phyloP scores from a whole-genome alignment of 2,797 vertebrate species.

The Synanceia verrucosa region DNA sequence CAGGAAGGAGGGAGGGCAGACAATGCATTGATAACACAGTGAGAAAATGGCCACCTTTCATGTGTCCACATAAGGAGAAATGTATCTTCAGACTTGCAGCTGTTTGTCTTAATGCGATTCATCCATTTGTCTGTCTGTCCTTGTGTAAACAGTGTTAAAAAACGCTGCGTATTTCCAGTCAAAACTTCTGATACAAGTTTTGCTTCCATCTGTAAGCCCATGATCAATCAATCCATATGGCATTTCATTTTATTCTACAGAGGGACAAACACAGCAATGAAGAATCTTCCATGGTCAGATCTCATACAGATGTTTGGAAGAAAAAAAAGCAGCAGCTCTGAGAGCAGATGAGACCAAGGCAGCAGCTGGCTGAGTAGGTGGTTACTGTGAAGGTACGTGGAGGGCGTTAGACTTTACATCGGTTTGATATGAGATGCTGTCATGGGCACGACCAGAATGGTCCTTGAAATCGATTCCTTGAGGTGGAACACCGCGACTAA shows the following conservation, averaged over 20 bases:
- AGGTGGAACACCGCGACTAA: constrained; percentile 42
- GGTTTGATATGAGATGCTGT: constrained; percentile 44
- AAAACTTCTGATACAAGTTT: not conserved
- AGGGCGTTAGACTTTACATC: constrained; percentile 16
- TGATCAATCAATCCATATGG: not conserved
- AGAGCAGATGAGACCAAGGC: constrained; percentile 19
- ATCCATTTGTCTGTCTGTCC: not conserved
- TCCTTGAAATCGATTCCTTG: constrained; percentile 50
- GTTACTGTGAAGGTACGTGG: constrained; percentile 18
- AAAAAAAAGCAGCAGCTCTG: constrained; percentile 2
- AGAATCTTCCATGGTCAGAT: not conserved
- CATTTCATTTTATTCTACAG: not conserved
- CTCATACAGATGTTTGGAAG: constrained; percentile 14
- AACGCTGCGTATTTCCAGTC: not conserved
- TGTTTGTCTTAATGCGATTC: constrained; percentile 4
- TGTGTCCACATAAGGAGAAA: not conserved
- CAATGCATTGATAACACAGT: constrained; percentile 32
- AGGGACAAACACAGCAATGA: not conserved
- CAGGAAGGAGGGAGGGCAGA: not conserved
- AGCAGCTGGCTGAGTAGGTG: constrained; percentile 48
- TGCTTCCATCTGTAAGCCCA: no score
- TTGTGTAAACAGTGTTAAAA: not conserved
- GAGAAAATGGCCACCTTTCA: constrained; percentile 30
- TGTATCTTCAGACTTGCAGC: constrained; percentile 3
- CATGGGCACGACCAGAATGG: constrained; percentile 26